A percentile compares a stretch with the other conserved stretches of the same genome.
Evolutionary conservation across 2,113 vertebrate genomes (phyloP).

Genomic region (Chlorodrepanis virens): DNA sequence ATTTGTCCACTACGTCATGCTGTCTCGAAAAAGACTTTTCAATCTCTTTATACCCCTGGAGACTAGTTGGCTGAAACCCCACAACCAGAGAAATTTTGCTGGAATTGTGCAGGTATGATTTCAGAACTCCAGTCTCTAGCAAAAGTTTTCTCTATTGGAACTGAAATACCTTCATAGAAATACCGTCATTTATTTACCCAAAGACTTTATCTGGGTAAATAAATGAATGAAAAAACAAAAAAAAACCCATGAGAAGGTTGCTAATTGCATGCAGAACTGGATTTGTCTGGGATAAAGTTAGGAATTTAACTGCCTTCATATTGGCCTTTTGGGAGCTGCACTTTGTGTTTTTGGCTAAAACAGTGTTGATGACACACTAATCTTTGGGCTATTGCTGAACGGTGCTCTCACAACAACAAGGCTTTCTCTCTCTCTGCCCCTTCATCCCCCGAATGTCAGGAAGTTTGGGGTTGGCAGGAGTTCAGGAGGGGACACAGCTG

Average conservation of each 20-base stretch:
- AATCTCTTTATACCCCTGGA: background rate
- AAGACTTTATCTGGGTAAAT: background rate
- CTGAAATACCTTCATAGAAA: background rate
- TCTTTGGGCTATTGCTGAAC: background rate
- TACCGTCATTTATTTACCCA: background rate
- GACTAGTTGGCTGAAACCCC: background rate
- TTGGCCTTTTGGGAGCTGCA: background rate
- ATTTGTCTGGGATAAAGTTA: background rate
- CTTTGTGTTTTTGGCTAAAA: background rate
- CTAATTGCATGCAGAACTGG: background rate
- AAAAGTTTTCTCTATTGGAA: background rate
- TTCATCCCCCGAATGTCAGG: rapidly evolving
- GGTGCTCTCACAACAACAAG: background rate
- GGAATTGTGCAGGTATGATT: background rate
- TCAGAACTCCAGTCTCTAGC: background rate
- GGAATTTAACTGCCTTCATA: background rate
- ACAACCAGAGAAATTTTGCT: background rate
- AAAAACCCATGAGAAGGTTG: background rate
- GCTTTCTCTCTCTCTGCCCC: background rate
- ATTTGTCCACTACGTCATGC: background rate
- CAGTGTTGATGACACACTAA: background rate
- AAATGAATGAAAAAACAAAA: background rate
- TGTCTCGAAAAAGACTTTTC: background rate
- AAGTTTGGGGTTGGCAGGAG: background rate
- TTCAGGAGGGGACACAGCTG: background rate